Conservation (phyloP, 1,140 invertebrate species). For the Teleogryllus occipitalis region DNA sequence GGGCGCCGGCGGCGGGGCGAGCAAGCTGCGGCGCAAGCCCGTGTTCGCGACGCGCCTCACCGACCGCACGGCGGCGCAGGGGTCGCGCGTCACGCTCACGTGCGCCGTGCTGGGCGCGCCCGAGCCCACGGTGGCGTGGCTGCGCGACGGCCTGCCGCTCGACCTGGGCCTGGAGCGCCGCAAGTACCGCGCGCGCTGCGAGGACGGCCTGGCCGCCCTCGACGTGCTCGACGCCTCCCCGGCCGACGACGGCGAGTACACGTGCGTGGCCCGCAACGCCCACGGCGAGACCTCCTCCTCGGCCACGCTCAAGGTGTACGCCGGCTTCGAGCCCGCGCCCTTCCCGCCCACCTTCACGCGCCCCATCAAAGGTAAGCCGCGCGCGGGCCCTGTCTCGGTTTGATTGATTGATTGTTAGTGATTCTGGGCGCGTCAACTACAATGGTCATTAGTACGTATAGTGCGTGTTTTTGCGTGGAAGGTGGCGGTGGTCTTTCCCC, state of each 20-base stretch:
- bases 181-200: constrained; percentile 34
- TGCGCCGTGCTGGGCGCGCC: constrained; percentile 77
- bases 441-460: too few species aligned
- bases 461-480: too few species aligned
- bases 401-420: too few species aligned
- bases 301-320: constrained; percentile 56
- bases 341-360: constrained; percentile 60
- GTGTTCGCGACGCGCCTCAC: constrained; percentile 72
- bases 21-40: constrained; percentile 45
- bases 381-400: too few species aligned
- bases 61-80: constrained; percentile 63
- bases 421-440: too few species aligned
- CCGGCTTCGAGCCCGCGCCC: constrained; percentile 54
- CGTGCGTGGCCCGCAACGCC: constrained; percentile 62
- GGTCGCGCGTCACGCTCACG: constrained; percentile 65
- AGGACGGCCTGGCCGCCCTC: constrained; percentile 62
- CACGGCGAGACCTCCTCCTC: constrained; percentile 60
- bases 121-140: constrained; percentile 73
- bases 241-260: constrained; percentile 62
- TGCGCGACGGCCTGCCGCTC: constrained; percentile 59
- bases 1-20: constrained; percentile 26
- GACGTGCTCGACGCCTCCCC: constrained; percentile 57
- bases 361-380: constrained; percentile 58
- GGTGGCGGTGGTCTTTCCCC: too few species aligned
- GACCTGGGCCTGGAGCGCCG: constrained; percentile 23